phyloP scores from a whole-genome alignment of 2,113 vertebrate species.

The Polypterus senegalus region DNA sequence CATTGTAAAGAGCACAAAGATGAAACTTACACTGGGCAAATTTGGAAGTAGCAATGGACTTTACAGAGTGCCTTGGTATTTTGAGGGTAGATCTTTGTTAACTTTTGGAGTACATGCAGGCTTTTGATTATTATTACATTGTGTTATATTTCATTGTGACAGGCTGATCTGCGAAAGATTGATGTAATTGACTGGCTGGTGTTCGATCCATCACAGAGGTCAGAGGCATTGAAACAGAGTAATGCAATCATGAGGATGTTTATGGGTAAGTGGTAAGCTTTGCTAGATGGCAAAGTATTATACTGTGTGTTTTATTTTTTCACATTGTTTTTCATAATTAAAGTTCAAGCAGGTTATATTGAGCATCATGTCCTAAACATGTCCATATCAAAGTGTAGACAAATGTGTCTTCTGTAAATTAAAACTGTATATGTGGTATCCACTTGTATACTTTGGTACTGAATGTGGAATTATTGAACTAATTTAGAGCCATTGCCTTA shows the following conservation, averaged over 20 bases:
- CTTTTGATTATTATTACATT: too few relatives aligned
- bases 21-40: too few relatives aligned
- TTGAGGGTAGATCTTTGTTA: too few relatives aligned
- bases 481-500: too few relatives aligned
- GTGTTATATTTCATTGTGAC: not conserved
- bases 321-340: conserved; percentile 8
- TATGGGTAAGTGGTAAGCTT: conserved; percentile 56
- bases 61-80: too few relatives aligned
- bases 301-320: not conserved
- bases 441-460: too few relatives aligned
- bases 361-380: not conserved
- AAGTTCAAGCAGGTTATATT: not conserved
- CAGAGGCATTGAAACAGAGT: conserved; percentile 89
- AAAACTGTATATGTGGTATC: too few relatives aligned
- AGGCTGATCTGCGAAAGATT: conserved; percentile 85
- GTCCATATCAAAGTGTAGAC: conserved; percentile 15
- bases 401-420: not conserved
- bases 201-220: conserved; percentile 81
- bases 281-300: conserved; percentile 9
- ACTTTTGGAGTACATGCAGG: too few relatives aligned
- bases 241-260: conserved; percentile 97
- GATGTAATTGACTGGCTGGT: conserved; percentile 93
- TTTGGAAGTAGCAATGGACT: too few relatives aligned
- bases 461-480: too few relatives aligned
- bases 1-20: too few relatives aligned